phyloP scores from a whole-genome alignment of 2,888 invertebrate species.

The Limenitis camilla region DNA sequence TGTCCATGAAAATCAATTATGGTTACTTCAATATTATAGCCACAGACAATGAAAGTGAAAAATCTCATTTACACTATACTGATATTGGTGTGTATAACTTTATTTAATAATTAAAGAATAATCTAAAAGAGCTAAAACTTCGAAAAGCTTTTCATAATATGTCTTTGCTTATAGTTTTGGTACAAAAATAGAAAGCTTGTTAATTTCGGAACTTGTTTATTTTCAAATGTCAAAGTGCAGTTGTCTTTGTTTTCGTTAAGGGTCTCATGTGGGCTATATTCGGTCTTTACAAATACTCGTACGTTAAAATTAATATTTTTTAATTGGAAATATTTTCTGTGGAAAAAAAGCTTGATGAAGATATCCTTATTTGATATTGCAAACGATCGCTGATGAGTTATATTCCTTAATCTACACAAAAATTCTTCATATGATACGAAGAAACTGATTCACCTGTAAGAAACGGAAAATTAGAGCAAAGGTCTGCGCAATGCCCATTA shows the following conservation, averaged over 20 bases:
- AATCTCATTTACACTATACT: too few species aligned
- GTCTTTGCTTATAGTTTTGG: background rate
- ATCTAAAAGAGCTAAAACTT: too few species aligned
- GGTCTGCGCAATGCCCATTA: constrained; percentile 1
- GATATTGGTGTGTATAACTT: too few species aligned
- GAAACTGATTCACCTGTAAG: constrained; percentile 6
- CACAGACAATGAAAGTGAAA: too few species aligned
- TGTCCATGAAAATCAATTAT: too few species aligned
- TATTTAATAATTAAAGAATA: too few species aligned
- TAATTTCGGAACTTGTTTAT: background rate
- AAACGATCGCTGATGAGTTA: background rate
- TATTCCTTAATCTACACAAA: background rate
- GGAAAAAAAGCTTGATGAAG: too few species aligned
- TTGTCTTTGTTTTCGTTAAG: background rate
- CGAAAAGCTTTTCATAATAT: background rate
- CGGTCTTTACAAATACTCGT: background rate
- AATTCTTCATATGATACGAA: background rate
- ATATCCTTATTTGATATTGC: background rate
- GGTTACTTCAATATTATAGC: too few species aligned
- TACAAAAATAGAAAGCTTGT: background rate
- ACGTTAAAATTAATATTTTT: background rate
- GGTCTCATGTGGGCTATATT: too few species aligned
- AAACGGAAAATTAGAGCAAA: constrained; percentile 10
- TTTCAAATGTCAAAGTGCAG: constrained; percentile 2
- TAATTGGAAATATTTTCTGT: too few species aligned